Evolutionary conservation across 2,888 invertebrate genomes (phyloP), one percentile per base, ranked within the genome.

Genomic region (Apomyelois bistriatella): DNA sequence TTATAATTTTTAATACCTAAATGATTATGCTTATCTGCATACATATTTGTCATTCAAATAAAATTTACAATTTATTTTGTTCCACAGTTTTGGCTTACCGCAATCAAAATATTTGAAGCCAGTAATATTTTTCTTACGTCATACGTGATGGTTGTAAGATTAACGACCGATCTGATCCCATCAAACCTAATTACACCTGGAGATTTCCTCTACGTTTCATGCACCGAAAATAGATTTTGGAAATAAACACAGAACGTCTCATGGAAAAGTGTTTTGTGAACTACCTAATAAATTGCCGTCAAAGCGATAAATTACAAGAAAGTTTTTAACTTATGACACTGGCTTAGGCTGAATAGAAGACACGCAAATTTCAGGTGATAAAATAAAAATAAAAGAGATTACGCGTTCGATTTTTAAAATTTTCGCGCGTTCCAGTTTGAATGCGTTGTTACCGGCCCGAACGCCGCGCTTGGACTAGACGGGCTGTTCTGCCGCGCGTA

Each of bases 381-480:
- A 17, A 36, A 13, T 22, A 36, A 36, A 13, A 12, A 12, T n/a
- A 15, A 16, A 17, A 1, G 0, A 32, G 15, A 46, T 36, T 28
- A 28, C 52, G 52, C 32, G 12, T 55, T 48, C 37, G 42, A 41
- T 43, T 41, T 57, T 58, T 58, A 37, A 53, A 55, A 40, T 53
- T 51, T 57, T 54, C 40, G 41, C 60, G 56, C 56, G 55, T 53
- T 56, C 12, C 32, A 52, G 22, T 46, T 55, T 54, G 58, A 56
- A 54, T 59, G 54, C 69, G 70, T 66, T 65, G 53, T 40, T 59
- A 50, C 58, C 59, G 53, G 68, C 55, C 51, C 61, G 66, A 61
- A 46, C 58, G 63, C 53, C 70, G 66, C 69, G 68, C 61, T 59
- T 59, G 60, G 64, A 73, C 73, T 73, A 72, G 61, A 32, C 48